A percentile compares a stretch with the other conserved stretches of the same genome.
Evolutionary conservation across 2,113 vertebrate species (phyloP).

Genomic region (Mionectes macconnelli): DNA sequence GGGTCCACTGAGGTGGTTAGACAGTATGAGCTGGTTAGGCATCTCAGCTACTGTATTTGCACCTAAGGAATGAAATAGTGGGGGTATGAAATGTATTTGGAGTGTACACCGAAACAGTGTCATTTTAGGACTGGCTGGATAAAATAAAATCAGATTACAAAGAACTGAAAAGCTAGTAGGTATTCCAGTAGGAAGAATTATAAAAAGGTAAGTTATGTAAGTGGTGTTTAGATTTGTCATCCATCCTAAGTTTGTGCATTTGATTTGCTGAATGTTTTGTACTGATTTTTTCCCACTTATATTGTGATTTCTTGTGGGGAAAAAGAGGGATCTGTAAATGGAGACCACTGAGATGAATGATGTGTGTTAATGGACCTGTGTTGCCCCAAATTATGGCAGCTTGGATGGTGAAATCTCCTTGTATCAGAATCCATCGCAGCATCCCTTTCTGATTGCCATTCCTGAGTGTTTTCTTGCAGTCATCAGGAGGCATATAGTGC

Average conservation of each 20-base stretch:
- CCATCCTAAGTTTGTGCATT: neutral
- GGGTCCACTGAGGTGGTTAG: neutral
- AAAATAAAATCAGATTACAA: neutral
- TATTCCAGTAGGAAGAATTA: neutral
- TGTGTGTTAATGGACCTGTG: neutral
- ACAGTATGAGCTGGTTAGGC: neutral
- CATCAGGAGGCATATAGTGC: neutral
- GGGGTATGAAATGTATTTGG: neutral
- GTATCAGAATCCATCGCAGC: neutral
- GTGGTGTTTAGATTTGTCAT: neutral
- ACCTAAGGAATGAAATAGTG: neutral
- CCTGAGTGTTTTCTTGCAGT: neutral
- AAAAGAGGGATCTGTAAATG: neutral
- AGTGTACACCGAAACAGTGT: neutral
- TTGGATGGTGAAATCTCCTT: neutral
- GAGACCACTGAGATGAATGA: neutral
- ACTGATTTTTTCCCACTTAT: neutral
- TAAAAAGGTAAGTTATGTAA: neutral
- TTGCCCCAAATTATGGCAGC: neutral
- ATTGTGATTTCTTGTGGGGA: neutral
- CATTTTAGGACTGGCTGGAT: neutral
- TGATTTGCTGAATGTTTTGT: neutral
- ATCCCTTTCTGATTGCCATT: neutral
- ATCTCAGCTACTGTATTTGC: neutral
- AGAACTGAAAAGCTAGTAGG: neutral